Evolutionary conservation across 2,113 vertebrate species (phyloP).

Genomic region (Aleadryas rufinucha): DNA sequence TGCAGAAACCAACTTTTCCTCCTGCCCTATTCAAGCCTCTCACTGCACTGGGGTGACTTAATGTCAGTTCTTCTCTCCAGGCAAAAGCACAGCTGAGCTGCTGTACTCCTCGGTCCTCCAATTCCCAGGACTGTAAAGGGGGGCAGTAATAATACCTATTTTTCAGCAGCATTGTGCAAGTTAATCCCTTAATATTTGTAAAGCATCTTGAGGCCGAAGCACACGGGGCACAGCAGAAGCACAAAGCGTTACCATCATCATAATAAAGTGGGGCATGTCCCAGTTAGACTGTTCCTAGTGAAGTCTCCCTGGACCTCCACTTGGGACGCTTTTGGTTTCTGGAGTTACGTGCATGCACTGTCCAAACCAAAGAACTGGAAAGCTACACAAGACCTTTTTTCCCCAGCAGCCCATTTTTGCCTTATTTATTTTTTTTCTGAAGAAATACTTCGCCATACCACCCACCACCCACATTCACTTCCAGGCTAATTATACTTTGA

Average conservation of each 20-base stretch:
- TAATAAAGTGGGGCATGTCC: not conserved
- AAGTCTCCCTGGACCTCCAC: not conserved
- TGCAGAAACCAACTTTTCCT: not conserved
- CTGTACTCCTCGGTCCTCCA: not conserved
- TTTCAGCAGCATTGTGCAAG: not conserved
- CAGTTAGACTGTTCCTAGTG: not conserved
- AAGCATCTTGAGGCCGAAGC: not conserved
- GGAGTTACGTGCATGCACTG: not conserved
- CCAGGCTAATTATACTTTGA: conserved; percentile 57
- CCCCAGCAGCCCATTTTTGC: conserved; percentile 49
- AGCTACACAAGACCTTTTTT: conserved; percentile 49
- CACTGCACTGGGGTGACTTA: not conserved
- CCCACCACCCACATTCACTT: conserved; percentile 50
- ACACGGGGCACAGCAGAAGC: not conserved
- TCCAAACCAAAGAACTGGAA: conserved; percentile 66
- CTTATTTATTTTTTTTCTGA: conserved; percentile 55
- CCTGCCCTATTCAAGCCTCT: not conserved
- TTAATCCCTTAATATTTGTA: not conserved
- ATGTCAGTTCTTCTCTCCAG: not conserved
- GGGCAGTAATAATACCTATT: not conserved
- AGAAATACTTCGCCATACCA: conserved; percentile 49
- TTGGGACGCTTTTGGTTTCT: not conserved
- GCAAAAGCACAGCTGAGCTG: not conserved
- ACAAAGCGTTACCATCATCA: not conserved
- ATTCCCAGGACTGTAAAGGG: not conserved